phyloP scores from a whole-genome alignment of 92 coral and sea anemone species.

The Pocillopora meandrina region DNA sequence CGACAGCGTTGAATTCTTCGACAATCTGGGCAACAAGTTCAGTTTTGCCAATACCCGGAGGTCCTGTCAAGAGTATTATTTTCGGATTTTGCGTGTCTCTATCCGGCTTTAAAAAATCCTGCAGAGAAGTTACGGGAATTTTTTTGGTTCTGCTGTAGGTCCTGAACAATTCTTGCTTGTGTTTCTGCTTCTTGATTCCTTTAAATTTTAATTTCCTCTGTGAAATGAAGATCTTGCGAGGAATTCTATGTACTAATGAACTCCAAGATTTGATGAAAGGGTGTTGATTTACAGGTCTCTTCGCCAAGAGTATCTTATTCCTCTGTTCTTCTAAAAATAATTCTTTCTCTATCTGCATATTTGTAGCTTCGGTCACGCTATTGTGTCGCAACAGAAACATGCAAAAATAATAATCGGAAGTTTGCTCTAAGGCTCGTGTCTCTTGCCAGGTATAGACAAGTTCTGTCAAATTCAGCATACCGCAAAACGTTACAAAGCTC shows the following conservation, averaged over 20 bases:
- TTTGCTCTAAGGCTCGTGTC: conserved; percentile 30
- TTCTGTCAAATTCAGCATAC: conserved; percentile 28
- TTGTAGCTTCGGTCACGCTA: conserved; percentile 27
- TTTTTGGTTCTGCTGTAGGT: conserved; percentile 39
- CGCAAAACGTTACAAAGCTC: conserved; percentile 31
- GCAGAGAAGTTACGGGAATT: background rate
- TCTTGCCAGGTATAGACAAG: conserved; percentile 36
- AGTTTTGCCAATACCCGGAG: conserved; percentile 44
- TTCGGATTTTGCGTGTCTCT: conserved; percentile 27
- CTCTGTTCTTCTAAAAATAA: conserved; percentile 47
- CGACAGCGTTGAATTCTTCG: background rate
- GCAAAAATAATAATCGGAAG: conserved; percentile 44
- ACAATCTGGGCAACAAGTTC: conserved; percentile 1
- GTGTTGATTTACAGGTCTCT: background rate
- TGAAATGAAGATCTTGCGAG: conserved; percentile 17
- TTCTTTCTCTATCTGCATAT: conserved; percentile 27
- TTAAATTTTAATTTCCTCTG: conserved; percentile 29
- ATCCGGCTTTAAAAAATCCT: conserved; percentile 24
- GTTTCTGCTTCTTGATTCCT: conserved; percentile 33
- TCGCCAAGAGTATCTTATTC: conserved; percentile 5
- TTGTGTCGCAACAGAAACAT: conserved; percentile 40
- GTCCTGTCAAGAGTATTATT: conserved; percentile 35
- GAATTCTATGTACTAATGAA: background rate
- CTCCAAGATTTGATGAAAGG: background rate
- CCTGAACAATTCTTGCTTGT: conserved; percentile 36